Base-by-base conservation (phyloP, 2,888 invertebrate species). In the Leistus spinibarbis region DNA sequence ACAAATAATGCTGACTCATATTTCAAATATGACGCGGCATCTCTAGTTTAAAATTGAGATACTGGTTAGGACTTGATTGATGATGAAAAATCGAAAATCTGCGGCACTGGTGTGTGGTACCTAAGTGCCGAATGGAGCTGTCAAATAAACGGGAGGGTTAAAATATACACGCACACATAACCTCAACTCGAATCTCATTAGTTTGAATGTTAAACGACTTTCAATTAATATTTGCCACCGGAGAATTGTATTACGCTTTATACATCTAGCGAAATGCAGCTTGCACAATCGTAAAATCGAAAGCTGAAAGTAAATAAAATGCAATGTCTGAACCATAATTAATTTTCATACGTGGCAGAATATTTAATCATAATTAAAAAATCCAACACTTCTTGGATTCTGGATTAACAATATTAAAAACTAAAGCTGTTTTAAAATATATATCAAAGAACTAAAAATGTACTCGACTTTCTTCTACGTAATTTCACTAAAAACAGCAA, bases 111-210 rank as follows among this genome's bases (percentile, higher is more conserved):
- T 40, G 40, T 40, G 40, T 40, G 40, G 40, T 7, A 40, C 13
- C 40, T 13, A 40, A 60, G 60, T 60, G 19, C 60, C 60, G 20
- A 60, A 19, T 60, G 20, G 60, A 19, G 10, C 19, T 60, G 19
- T 10, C 4, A 60, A 20, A 60, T 22, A 22, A 20, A 16, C 64
- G 23, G 22, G 23, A 17, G 27, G 22, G 64, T 22, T 64, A 64
- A 64, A 20, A 64, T 3, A 64, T 19, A 57, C 0, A 19, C 79
- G 77, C 77, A 13, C 40, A 66, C 54, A 78, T 76, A 75, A 76
- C 76, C 73, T 74, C 77, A 79, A 77, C 78, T 78, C 80, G 79
- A 79, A 80, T 80, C 82, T 83, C 82, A 82, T 83, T 83, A 82
- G 82, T 80, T 78, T 76, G 80, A 79, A 80, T 67, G 57, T 81